Percentiles rank a stretch among this genome's conserved stretches.
Conservation (phyloP, 2,888 invertebrate genomes). For the Leptinotarsa juncta region DNA sequence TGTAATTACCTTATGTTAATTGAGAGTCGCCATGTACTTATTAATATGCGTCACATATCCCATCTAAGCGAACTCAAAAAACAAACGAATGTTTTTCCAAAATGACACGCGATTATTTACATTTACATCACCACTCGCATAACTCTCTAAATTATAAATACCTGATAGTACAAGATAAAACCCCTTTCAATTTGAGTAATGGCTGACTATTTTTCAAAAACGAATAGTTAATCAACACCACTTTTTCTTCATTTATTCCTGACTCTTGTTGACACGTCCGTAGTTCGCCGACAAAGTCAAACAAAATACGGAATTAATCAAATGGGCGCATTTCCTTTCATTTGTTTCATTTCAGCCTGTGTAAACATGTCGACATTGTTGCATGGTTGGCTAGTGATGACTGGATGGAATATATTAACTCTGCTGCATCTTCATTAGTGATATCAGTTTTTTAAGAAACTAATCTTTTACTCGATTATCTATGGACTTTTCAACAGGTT, state of each 20-base stretch:
- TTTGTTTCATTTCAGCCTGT: slow-evolving; percentile 11
- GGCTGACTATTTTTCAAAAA: slow-evolving; percentile 28
- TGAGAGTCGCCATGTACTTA: background rate
- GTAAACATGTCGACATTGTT: slow-evolving; percentile 7
- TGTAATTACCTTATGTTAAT: slow-evolving; percentile 1
- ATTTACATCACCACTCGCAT: slow-evolving; percentile 10
- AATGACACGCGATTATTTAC: slow-evolving; percentile 13
- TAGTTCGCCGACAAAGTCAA: slow-evolving; percentile 37
- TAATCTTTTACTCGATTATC: background rate
- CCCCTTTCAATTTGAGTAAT: slow-evolving; percentile 35
- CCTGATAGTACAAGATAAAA: slow-evolving; percentile 23
- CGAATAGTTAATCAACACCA: slow-evolving; percentile 31
- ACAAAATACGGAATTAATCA: slow-evolving; percentile 40
- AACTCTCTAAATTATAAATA: slow-evolving; percentile 15
- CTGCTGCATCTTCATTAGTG: background rate
- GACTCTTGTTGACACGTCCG: slow-evolving; percentile 36
- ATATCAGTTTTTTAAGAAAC: background rate
- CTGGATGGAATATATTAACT: background rate
- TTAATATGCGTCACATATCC: background rate
- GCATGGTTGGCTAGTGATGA: slow-evolving; percentile 4
- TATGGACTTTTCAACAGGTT: background rate
- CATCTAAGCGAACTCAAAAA: background rate
- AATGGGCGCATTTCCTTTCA: slow-evolving; percentile 13
- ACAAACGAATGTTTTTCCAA: slow-evolving; percentile 5
- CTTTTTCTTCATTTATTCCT: slow-evolving; percentile 36